phyloP scores from a whole-genome alignment of 1,140 invertebrate genomes.

The Araneus ventricosus region DNA sequence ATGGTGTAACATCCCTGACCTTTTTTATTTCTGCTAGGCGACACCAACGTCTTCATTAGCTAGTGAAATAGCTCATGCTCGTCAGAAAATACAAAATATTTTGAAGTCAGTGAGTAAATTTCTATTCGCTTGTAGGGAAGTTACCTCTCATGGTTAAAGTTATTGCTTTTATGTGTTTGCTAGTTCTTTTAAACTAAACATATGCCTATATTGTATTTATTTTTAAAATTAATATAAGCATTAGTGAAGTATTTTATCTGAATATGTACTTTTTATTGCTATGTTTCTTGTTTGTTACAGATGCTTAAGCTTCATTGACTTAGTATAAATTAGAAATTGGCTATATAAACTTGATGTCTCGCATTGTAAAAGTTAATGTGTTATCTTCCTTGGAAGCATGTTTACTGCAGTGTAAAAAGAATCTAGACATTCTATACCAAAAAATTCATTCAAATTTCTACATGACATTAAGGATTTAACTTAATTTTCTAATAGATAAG shows the following conservation, averaged over 20 bases:
- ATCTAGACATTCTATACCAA: too few species aligned
- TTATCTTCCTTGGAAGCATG: too few species aligned
- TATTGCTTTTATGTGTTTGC: background rate
- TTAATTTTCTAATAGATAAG: too few species aligned
- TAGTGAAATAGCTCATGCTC: constrained; percentile 73
- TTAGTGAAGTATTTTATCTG: too few species aligned
- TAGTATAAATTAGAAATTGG: background rate
- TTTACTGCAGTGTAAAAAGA: too few species aligned
- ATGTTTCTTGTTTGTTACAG: background rate
- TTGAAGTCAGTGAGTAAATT: constrained; percentile 75
- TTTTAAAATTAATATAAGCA: too few species aligned
- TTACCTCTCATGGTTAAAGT: background rate
- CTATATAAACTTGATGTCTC: too few species aligned
- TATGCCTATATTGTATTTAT: too few species aligned
- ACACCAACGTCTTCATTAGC: constrained; percentile 46
- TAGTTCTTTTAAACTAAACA: background rate
- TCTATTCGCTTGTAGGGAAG: constrained; percentile 39
- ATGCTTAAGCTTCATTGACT: too few species aligned
- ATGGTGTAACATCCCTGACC: constrained; percentile 38
- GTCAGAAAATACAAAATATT: constrained; percentile 76
- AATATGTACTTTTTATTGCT: background rate
- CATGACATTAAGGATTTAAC: too few species aligned
- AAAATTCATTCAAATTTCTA: too few species aligned
- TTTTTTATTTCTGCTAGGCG: constrained; percentile 58
- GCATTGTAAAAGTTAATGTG: too few species aligned